Evolutionary conservation across 2,888 invertebrate genomes (phyloP).

Genomic region (Xylophagus ater): DNA sequence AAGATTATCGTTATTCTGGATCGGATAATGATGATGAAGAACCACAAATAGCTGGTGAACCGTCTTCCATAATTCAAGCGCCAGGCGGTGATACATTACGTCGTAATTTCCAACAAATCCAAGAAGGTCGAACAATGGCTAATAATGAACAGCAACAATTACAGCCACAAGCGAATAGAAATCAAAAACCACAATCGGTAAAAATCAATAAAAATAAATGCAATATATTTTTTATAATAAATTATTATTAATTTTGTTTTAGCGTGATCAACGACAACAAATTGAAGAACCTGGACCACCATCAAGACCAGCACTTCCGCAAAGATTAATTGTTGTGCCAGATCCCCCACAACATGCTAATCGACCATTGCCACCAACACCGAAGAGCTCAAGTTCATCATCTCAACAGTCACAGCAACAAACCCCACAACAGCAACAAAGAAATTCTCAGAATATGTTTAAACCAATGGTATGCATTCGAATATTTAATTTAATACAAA

Average conservation of each 20-base stretch:
- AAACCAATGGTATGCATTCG: slow-evolving; percentile 66
- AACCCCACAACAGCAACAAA: slow-evolving; percentile 56
- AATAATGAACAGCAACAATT: slow-evolving; percentile 49
- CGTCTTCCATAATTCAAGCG: slow-evolving; percentile 80
- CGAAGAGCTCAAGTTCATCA: slow-evolving; percentile 54
- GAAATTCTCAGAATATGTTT: slow-evolving; percentile 74
- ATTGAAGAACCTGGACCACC: slow-evolving; percentile 77
- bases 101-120: slow-evolving; percentile 96
- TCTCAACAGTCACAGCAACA: slow-evolving; percentile 33
- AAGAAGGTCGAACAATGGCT: slow-evolving; percentile 59
- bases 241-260: slow-evolving; percentile 3
- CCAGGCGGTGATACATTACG: slow-evolving; percentile 90
- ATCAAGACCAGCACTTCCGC: slow-evolving; percentile 78
- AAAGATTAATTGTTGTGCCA: slow-evolving; percentile 83
- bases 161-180: slow-evolving; percentile 50
- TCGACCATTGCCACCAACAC: slow-evolving; percentile 76
- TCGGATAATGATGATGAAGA: slow-evolving; percentile 97
- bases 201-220: slow-evolving; percentile 14
- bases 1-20: slow-evolving; percentile 80
- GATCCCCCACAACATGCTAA: slow-evolving; percentile 56
- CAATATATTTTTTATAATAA: background rate
- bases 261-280: slow-evolving; percentile 35
- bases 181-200: slow-evolving; percentile 40
- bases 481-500: background rate
- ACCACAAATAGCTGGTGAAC: slow-evolving; percentile 81